A percentile compares a stretch with the other conserved stretches of the same genome.
phyloP scores from a whole-genome alignment of 2,797 vertebrate species.

The Eospalax fontanierii region DNA sequence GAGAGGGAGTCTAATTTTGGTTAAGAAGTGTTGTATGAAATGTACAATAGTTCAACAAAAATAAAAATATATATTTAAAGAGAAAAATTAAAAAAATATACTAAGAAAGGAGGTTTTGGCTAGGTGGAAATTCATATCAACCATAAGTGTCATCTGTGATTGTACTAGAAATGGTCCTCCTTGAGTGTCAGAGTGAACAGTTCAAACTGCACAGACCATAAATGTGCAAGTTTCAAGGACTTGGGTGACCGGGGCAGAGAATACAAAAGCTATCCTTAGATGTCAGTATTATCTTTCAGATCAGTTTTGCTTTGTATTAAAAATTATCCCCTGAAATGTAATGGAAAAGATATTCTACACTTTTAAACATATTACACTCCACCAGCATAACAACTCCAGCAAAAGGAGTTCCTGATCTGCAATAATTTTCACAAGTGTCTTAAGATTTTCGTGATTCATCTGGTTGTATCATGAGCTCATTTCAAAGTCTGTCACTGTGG shows the following conservation, averaged over 20 bases:
- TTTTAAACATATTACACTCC: constrained; percentile 44
- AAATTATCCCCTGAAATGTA: constrained; percentile 14
- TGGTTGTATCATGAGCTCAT: background rate
- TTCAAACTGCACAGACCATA: background rate
- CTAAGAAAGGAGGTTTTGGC: background rate
- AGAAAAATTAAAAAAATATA: too few relatives aligned
- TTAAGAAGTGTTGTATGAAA: too few relatives aligned
- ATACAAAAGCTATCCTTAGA: constrained; percentile 12
- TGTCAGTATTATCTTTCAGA: background rate
- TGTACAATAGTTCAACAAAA: too few relatives aligned
- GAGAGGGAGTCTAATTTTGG: too few relatives aligned
- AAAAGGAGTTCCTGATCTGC: constrained; percentile 2
- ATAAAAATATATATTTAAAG: too few relatives aligned
- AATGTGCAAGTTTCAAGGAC: constrained; percentile 39
- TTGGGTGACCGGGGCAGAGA: background rate
- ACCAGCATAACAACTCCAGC: background rate
- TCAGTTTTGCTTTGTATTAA: background rate
- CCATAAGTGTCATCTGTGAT: background rate
- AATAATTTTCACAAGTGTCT: constrained; percentile 23
- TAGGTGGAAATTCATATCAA: background rate
- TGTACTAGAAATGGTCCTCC: background rate
- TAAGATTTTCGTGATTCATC: constrained; percentile 30
- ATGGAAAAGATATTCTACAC: background rate
- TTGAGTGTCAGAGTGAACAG: background rate
- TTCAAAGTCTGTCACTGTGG: background rate